Evolutionary conservation across 2,797 vertebrate species (phyloP), one percentile per base, ranked within the genome.

Genomic region (Amazona ochrocephala): DNA sequence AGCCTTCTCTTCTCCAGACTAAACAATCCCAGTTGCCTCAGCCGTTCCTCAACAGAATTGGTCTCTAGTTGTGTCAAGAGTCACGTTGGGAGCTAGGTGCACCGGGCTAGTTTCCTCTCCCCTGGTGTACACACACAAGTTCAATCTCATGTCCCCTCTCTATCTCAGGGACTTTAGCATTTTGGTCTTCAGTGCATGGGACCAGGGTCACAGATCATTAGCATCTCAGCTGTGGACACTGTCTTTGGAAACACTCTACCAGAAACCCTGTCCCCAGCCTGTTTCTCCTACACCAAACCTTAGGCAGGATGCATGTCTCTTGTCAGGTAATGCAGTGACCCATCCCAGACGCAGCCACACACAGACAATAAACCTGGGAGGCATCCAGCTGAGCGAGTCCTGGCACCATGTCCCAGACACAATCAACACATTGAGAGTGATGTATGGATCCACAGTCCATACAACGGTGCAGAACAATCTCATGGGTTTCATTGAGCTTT

Each of bases 381-480:
- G 34, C 39, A 30, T 7, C 10, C 6, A 14, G 12, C 34, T 11
- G 8, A 60, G 66, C 11, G 10, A 65, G 66, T 29, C 48, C 62
- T 21, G 0, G 53, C 48, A 14, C 41, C 34, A 22, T 4, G 10
- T 60, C 41, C 53, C 53, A 78, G 0, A 42, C 0, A 1, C 45
- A 61, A 3, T 17, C 47, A 39, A 30, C 19, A n/a, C 10, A 2
- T 34, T 29, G 27, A 65, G 34, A 68, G 50, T 4, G 22, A 41
- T 4, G 8, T 13, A 53, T 24, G 68, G 68, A 88, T n/a, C 64
- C 47, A 76, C 12, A 54, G 23, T 16, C 15, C 44, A 23, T 32
- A 10, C 17, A 51, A 21, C 2, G 67, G 20, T 10, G 32, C 32
- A 64, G 30, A 90, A 48, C 50, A 79, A 65, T 26, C 18, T 77